Base-by-base conservation (phyloP, 2,113 vertebrate species). In the Calidris pugnax region DNA sequence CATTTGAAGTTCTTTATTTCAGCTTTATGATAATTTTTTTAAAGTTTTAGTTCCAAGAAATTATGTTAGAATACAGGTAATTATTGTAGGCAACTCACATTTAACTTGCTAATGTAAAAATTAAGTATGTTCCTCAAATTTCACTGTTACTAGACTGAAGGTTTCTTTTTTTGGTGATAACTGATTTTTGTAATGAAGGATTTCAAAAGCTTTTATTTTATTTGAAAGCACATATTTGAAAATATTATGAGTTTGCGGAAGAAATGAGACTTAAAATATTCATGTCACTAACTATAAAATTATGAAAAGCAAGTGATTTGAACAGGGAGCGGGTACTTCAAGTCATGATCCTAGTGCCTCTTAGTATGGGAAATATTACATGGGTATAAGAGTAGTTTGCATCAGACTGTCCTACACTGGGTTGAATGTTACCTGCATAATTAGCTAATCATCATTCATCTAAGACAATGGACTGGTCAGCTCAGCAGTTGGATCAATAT, bases 21-120 rank as follows among this genome's bases (percentile, higher is more conserved):
- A 75, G 4, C 5, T 2, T 45, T 21, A 85, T 0, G 0, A 27
- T 1, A 1, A 13, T 14, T 69, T 85, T 68, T 69, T 56, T 14
- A 1, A 67, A 67, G 3, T 57, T 91, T 78, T 69, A 51, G 22
- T 66, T 85, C 12, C 8, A 37, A 18, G 4, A 3, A 50, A 30
- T 59, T 83, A 15, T 68, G 7, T 62, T 56, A 69, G 2, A 3
- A 17, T 28, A 17, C 3, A 66, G 17, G 4, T 37, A 57, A 66
- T 57, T 71, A 78, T 24, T 10, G 51, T 3, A 45, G 21, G 37
- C 14, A 76, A 64, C 21, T 39, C 21, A 64, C 32, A 45, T 66
- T 30, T 48, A 74, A 63, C 3, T 24, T 90, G 4, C 5, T 8
- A 63, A 17, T 56, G 6, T 55, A 28, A 75, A 71, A 79, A 32